Evolutionary conservation across 2,888 invertebrate species (phyloP), one percentile per base, ranked within the genome.

Genomic region (Kryphioiulus occultus): DNA sequence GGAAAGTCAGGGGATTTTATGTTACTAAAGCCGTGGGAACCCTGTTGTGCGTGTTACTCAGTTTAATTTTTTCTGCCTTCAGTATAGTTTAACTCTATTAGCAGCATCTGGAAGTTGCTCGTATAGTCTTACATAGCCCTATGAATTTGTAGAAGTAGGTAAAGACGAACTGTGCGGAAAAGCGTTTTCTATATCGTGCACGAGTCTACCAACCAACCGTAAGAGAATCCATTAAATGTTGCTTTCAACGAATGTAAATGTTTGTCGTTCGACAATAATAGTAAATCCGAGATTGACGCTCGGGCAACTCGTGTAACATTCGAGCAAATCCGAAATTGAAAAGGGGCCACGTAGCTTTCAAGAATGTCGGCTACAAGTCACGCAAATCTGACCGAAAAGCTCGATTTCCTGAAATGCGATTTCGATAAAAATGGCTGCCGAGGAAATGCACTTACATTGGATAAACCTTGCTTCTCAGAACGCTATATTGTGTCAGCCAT

Each of bases 241-340:
- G 78, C 78, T 78, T 78, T 78, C 78, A 78, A 78, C 78, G 78
- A 78, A 78, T 78, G 78, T 78, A 78, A 78, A 78, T 78, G 78
- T 78, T 78, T 78, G 78, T 78, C 26, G 78, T 78, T 78, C 30
- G 78, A 78, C 78, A 78, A 78, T 44, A 44, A 44, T 78, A 30
- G 30, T 30, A 26, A 78, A 78, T 78, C 78, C 78, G 78, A 78
- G 78, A 78, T 26, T 78, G 78, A 78, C 78, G 78, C 78, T 12
- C 30, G 78, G 78, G 30, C 78, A 78, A 78, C 78, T 30, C 22
- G 26, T 78, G 78, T 10, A 30, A 78, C 78, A 15, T 78, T 78
- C 30, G 53, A 22, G 26, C 30, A 78, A 78, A 78, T 78, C 78
- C 78, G 15, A 78, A 26, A 78, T 78, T 78, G 78, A 78, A 78